Percentiles rank a stretch among this genome's conserved stretches.
Evolutionary conservation across 2,797 vertebrate species (phyloP).

Genomic region (Anas bahamensis): DNA sequence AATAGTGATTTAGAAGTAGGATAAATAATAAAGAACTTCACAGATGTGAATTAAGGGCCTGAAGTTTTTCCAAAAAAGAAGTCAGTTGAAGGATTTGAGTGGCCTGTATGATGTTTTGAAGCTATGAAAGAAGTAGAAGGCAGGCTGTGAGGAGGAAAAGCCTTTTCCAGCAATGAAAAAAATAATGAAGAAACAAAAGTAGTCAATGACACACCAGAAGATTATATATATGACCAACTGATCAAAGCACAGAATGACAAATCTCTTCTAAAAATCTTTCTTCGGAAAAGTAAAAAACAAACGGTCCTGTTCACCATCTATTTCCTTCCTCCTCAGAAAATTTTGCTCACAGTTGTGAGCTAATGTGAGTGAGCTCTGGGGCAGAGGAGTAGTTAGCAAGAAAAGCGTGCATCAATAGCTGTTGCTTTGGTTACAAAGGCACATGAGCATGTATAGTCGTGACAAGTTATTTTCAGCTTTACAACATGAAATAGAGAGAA

Average conservation of each 20-base stretch:
- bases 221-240: not conserved
- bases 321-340: constrained; percentile 20
- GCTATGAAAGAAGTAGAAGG: not conserved
- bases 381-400: constrained; percentile 42
- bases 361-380: not conserved
- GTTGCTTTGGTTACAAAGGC: constrained; percentile 73
- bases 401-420: constrained; percentile 44
- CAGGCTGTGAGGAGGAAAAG: not conserved
- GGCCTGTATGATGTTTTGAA: not conserved
- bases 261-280: not conserved
- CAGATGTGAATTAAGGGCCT: constrained; percentile 1
- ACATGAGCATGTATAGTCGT: constrained; percentile 17
- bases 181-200: not conserved
- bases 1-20: not conserved
- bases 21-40: constrained; percentile 38
- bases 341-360: not conserved
- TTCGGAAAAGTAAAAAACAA: not conserved
- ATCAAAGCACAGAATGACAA: not conserved
- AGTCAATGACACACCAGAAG: not conserved
- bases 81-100: not conserved
- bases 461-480: constrained; percentile 70
- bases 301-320: not conserved
- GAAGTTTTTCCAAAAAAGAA: not conserved
- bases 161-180: not conserved
- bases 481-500: constrained; percentile 39